A percentile compares a stretch with the other conserved stretches of the same genome.
Conservation (phyloP, 2,113 vertebrate species). For the Bos indicus region DNA sequence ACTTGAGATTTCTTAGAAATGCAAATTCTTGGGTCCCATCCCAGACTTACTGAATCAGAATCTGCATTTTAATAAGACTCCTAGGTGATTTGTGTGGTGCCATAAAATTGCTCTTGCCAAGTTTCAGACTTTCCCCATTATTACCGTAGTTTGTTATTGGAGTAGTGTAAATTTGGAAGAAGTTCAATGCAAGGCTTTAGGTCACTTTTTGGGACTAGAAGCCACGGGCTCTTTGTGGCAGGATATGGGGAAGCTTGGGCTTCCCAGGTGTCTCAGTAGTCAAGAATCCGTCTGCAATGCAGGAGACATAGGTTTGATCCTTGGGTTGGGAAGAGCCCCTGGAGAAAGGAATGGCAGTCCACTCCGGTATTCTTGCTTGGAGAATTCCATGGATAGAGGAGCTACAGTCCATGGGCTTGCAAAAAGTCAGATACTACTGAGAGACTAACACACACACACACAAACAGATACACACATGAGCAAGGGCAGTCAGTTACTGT, state of each 20-base stretch:
- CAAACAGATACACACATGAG: accelerated
- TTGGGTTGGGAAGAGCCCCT: background rate
- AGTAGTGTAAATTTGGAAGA: background rate
- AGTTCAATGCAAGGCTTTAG: background rate
- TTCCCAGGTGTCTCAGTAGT: background rate
- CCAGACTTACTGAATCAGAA: background rate
- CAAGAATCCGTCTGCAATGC: background rate
- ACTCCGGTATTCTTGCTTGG: background rate
- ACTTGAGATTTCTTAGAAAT: background rate
- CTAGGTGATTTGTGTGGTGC: background rate
- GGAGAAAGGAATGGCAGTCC: background rate
- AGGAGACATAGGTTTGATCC: background rate
- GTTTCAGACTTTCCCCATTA: background rate
- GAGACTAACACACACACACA: background rate
- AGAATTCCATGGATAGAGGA: background rate
- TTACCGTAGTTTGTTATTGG: background rate
- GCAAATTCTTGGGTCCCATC: background rate
- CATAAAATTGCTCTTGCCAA: background rate
- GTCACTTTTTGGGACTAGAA: background rate
- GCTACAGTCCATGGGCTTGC: background rate
- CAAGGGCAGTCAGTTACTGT: background rate
- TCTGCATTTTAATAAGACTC: background rate
- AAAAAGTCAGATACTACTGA: background rate
- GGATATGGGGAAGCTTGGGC: background rate
- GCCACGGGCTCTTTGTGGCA: background rate